Base-by-base conservation (phyloP, 2,797 vertebrate genomes). In the Enteromius unitaeniatus region DNA sequence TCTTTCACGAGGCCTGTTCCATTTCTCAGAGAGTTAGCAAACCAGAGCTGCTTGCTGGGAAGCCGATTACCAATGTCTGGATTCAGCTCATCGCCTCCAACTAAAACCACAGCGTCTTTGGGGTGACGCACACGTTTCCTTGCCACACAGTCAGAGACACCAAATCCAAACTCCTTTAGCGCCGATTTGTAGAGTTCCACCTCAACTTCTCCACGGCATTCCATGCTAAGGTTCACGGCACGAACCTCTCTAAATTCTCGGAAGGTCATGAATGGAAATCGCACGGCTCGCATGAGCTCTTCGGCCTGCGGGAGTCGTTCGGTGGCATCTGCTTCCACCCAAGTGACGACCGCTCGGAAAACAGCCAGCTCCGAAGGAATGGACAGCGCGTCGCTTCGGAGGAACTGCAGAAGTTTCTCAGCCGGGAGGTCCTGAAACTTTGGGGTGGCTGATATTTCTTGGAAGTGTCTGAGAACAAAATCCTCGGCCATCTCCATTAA, bases 251-350 rank as follows among this genome's bases (percentile, higher is more conserved):
- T 93, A 86, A 99, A 95, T 90, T 98, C 97, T 45, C 92, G 89
- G 85, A 95, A 96, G 0, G 97, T 98, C 97, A 98, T 98, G 49
- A 97, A 95, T 2, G 96, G 93, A 73, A 98, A 99, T 19, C 97
- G 95, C 49, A 98, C 93, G 0, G 93, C 95, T 0, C 69, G 91
- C 93, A 98, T 93, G 8, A 98, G 85, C 26, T 91, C 80, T 26
- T 90, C 91, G 4, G 95, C 95, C 0, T 92, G 88, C 0, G 88
- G 69, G 65, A 96, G 76, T 55, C 95, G 92, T 28, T 89, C 92
- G 2, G 88, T 78, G 0, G 92, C 93, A 65, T 97, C 93, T 19
- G 92, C 95, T 49, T 89, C 88, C 8, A 99, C 87, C 97, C 97
- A 99, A 14, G 89, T 89, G 17, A 94, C 89, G 0, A 95, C 95